These are phyloP conservation scores for Hermaeophaga mercurialis DNA, from an alignment of 2,888 invertebrate genomes.

Conservation along the genomic window DNA sequence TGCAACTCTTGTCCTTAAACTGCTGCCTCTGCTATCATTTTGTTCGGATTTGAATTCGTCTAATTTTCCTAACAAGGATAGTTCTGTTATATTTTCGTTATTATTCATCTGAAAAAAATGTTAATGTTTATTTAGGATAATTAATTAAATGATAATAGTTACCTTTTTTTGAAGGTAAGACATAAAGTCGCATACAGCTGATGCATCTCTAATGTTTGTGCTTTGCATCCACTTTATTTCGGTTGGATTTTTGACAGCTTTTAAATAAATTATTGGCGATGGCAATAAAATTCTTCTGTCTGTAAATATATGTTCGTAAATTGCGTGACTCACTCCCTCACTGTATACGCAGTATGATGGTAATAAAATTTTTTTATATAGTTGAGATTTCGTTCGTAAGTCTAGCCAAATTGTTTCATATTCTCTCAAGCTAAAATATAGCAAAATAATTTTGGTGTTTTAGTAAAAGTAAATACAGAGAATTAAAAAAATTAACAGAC, in stretches of 20 bases:
- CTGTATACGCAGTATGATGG: conserved; percentile 74
- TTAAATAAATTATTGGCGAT: conserved; percentile 84
- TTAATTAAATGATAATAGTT: neutral
- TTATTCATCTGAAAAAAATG: conserved; percentile 47
- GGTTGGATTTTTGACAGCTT: conserved; percentile 83
- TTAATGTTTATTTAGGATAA: conserved; percentile 22
- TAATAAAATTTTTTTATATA: conserved; percentile 69
- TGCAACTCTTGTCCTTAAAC: conserved; percentile 86
- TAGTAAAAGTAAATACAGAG: too few relatives aligned
- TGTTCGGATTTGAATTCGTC: conserved; percentile 76
- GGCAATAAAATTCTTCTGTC: conserved; percentile 65
- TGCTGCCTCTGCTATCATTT: conserved; percentile 72
- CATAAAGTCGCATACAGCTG: conserved; percentile 87
- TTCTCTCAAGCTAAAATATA: conserved; percentile 65
- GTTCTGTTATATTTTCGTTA: conserved; percentile 63
- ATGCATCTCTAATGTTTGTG: conserved; percentile 87
- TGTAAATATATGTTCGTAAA: conserved; percentile 65
- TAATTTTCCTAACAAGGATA: conserved; percentile 71
- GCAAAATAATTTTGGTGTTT: too few relatives aligned
- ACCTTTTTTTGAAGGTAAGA: conserved; percentile 73
- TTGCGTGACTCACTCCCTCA: conserved; percentile 74
- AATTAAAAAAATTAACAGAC: too few relatives aligned
- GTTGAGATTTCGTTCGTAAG: conserved; percentile 67
- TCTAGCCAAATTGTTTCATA: conserved; percentile 75
- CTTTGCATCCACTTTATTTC: conserved; percentile 82